Evolutionary conservation across 2,888 invertebrate genomes (phyloP).

Genomic region (Tiliacea aurago): DNA sequence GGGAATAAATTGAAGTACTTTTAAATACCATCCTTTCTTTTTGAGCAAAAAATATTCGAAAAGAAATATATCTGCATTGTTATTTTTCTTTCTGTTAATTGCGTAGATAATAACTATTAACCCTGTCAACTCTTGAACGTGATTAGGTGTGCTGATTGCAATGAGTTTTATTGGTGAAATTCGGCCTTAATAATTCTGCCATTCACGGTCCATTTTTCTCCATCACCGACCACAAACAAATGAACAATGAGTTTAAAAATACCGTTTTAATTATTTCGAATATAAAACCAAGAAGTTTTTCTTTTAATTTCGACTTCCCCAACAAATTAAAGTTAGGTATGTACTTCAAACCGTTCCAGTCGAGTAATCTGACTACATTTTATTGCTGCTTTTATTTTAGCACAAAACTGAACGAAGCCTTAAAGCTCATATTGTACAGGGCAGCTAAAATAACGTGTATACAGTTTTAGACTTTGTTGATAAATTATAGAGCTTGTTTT

Average conservation of each 20-base stretch:
- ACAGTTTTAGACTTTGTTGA: neutral
- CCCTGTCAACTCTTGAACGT: neutral
- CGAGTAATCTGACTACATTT: conserved; percentile 63
- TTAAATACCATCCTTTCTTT: no score
- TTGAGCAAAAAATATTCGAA: no score
- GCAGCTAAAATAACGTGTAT: conserved; percentile 17
- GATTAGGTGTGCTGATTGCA: neutral
- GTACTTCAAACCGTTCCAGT: conserved; percentile 60
- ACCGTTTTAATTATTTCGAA: conserved; percentile 41
- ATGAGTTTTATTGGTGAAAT: neutral
- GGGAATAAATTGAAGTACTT: no score
- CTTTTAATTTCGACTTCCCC: conserved; percentile 55
- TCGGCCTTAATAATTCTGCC: neutral
- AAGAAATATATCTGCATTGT: neutral
- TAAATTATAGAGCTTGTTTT: neutral
- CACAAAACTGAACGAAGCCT: conserved; percentile 58
- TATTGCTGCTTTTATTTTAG: conserved; percentile 66
- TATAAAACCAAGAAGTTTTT: conserved; percentile 36
- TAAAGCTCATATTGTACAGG: conserved; percentile 61
- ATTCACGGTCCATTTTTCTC: neutral
- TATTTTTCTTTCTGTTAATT: neutral
- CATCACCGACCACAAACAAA: conserved; percentile 11
- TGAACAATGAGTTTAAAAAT: conserved; percentile 40
- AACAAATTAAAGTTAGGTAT: conserved; percentile 53
- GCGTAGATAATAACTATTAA: neutral